Conservation (phyloP, 1,140 invertebrate species). For the Ctenoplectra terminalis region DNA sequence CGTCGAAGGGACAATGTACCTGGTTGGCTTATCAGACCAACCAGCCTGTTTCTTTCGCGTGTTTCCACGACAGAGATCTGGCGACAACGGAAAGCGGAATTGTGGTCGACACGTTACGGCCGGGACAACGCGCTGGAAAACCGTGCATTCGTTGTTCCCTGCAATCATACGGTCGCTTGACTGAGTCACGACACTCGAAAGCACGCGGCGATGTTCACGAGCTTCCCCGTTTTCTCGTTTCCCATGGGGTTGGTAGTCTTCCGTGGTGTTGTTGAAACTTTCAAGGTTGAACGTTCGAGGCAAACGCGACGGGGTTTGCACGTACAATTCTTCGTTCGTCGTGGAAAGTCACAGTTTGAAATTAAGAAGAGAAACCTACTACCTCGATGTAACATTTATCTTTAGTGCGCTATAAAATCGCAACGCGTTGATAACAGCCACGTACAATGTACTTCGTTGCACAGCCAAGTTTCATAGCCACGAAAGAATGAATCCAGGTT, state of each 20-base stretch:
- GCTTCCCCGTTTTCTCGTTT: too few relatives aligned
- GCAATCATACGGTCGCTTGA: background rate
- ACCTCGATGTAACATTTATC: too few relatives aligned
- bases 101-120: conserved; percentile 12
- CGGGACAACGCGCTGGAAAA: background rate
- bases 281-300: too few relatives aligned
- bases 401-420: too few relatives aligned
- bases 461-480: too few relatives aligned
- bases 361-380: too few relatives aligned
- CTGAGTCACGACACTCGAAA: conserved; percentile 11
- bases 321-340: too few relatives aligned
- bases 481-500: conserved; percentile 15
- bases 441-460: background rate
- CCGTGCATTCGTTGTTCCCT: background rate
- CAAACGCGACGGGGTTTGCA: too few relatives aligned
- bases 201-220: background rate
- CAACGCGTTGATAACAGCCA: too few relatives aligned
- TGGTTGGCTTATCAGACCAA: conserved; percentile 12
- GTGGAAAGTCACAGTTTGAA: too few relatives aligned
- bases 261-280: too few relatives aligned
- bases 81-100: conserved; percentile 21
- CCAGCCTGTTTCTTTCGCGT: conserved; percentile 27
- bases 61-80: background rate
- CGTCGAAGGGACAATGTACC: conserved; percentile 19
- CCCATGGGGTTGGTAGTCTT: too few relatives aligned